Base-by-base conservation (phyloP, 2,113 vertebrate genomes). In the Trogon surrucura region DNA sequence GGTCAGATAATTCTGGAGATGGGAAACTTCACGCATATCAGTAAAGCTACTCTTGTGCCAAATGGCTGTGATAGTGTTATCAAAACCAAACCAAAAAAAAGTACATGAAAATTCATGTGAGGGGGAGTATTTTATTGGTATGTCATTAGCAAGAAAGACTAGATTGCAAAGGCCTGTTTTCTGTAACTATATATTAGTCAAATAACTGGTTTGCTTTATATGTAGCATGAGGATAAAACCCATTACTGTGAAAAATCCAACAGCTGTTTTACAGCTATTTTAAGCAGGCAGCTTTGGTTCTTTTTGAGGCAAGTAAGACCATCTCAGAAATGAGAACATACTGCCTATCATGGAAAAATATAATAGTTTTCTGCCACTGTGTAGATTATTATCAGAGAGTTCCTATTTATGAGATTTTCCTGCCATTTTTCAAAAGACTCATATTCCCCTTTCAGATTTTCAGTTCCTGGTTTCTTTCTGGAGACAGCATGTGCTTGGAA, bases 231-330 rank as follows among this genome's bases (percentile, higher is more conserved):
- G 80, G 84, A 62, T 88, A 94, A 94, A 96, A 89, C 83, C 88
- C 91, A 89, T 90, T 84, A 71, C 73, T 87, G 91, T 89, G 96
- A 94, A 93, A 96, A 96, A 96, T 65, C 83, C 92, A 96, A 79
- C 96, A 96, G 93, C 93, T 96, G 96, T 58, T 96, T 95, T 95
- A 62, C 65, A 85, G 88, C 78, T 97, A 96, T 96, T 96, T 96
- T 94, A 89, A 89, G 88, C 73, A 65, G 57, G 29, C 71, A 72
- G 56, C 77, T 92, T 96, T 88, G 57, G 70, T 85, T 93, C 75
- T 86, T 93, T 92, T 64, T 71, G 83, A 89, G 80, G 54, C 41
- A 75, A 86, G 73, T 54, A 83, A 95, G 86, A 57, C 72, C n/a
- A 16, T 79, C 74, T 84, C 88, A 96, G 69, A 86, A 95, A 93